phyloP scores from a whole-genome alignment of 1,140 invertebrate species.

The Diplogasteroides magnus region DNA sequence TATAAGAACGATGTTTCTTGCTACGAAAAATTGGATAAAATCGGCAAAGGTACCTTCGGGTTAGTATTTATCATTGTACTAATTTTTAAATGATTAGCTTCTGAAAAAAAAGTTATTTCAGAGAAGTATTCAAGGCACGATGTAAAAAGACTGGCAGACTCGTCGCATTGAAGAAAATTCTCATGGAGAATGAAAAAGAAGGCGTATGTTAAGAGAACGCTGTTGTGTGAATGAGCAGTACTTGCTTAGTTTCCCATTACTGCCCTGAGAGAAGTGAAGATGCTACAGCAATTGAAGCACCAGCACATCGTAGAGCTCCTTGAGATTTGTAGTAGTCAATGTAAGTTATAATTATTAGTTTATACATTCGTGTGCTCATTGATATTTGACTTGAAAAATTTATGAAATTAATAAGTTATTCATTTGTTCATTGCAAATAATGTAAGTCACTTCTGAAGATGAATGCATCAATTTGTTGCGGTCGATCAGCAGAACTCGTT shows the following conservation, averaged over 20 bases:
- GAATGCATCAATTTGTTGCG: no score
- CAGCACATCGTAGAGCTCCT: constrained; percentile 95
- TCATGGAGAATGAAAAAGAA: constrained; percentile 99
- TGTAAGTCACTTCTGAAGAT: no score
- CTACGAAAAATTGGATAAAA: constrained; percentile 93
- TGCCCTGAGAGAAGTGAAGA: constrained; percentile 89
- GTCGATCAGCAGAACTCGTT: no score
- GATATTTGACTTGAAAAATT: no score
- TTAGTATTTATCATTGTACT: constrained; percentile 57
- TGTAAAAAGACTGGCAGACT: constrained; percentile 80
- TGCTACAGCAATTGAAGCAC: constrained; percentile 89
- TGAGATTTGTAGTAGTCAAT: constrained; percentile 88
- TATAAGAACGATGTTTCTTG: constrained; percentile 84
- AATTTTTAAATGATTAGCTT: constrained; percentile 1
- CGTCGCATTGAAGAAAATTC: constrained; percentile 94
- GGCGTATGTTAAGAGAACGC: no score
- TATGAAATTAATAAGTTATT: no score
- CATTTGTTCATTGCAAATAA: no score
- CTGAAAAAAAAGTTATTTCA: constrained; percentile 62
- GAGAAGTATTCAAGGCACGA: constrained; percentile 93
- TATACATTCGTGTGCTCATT: no score
- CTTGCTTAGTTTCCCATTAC: constrained; percentile 88
- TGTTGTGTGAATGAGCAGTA: no score
- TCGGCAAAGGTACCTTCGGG: constrained; percentile 96
- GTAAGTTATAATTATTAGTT: no score